Percentiles rank a stretch among this genome's conserved stretches.
Evolutionary conservation across 2,888 invertebrate genomes (phyloP).

Genomic region (Catonia carolina): DNA sequence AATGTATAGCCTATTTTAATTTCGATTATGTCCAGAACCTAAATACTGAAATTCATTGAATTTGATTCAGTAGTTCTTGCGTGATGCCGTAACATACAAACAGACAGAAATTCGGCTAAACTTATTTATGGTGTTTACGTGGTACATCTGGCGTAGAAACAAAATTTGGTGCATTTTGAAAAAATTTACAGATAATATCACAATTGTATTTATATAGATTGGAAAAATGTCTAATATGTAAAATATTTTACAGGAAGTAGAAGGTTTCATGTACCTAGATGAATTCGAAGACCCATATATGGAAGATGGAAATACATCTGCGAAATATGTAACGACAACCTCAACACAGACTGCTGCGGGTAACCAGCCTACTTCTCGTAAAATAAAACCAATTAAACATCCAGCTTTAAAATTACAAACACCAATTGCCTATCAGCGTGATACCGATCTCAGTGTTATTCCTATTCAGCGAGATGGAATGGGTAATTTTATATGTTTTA

Average conservation of each 20-base stretch:
- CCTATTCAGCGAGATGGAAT: conserved; percentile 85
- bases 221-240: too few species aligned
- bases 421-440: conserved; percentile 69
- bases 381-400: conserved; percentile 67
- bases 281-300: conserved; percentile 45
- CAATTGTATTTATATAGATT: too few species aligned
- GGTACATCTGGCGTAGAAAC: too few species aligned
- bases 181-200: too few species aligned
- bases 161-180: too few species aligned
- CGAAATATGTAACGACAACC: conserved; percentile 46
- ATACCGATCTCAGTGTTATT: conserved; percentile 76
- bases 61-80: too few species aligned
- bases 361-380: conserved; percentile 44
- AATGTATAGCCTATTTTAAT: too few species aligned
- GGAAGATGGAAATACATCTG: conserved; percentile 37
- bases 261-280: conserved; percentile 41
- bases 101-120: too few species aligned
- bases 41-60: too few species aligned
- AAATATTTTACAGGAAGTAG: conserved; percentile 39
- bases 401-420: conserved; percentile 68
- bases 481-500: conserved; percentile 63
- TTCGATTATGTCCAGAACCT: too few species aligned
- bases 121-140: too few species aligned
- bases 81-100: too few species aligned
- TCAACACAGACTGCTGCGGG: conserved; percentile 51